phyloP scores from a whole-genome alignment of 1,140 invertebrate species.

The Ericerus pela region DNA sequence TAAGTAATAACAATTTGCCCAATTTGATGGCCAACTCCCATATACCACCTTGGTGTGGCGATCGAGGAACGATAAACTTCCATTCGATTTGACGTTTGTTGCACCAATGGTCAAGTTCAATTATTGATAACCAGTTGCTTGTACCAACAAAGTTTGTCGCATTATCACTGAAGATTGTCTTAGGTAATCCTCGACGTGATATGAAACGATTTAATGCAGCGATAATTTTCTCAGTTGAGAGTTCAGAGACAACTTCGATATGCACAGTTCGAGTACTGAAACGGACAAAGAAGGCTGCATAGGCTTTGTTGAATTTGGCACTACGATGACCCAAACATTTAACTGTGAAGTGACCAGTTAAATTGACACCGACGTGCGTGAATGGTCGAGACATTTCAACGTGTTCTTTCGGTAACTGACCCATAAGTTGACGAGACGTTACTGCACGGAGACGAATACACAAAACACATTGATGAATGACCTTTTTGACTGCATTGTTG shows the following conservation, averaged over 20 bases:
- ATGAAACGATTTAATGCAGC: conserved; percentile 30
- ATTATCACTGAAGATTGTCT: conserved; percentile 28
- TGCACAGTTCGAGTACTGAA: conserved; percentile 31
- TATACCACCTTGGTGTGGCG: not conserved
- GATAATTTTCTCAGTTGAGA: conserved; percentile 30
- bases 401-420: conserved; percentile 24
- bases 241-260: conserved; percentile 30
- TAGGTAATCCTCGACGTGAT: conserved; percentile 26
- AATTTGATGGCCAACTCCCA: not conserved
- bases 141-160: conserved; percentile 21
- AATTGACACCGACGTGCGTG: conserved; percentile 29
- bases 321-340: conserved; percentile 7
- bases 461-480: conserved; percentile 23
- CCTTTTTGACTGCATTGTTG: conserved; percentile 19
- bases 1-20: not conserved
- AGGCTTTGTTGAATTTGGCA: conserved; percentile 27
- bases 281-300: conserved; percentile 33
- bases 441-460: conserved; percentile 21
- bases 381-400: conserved; percentile 25
- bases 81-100: too few species aligned
- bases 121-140: not conserved
- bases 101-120: not conserved
- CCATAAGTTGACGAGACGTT: conserved; percentile 25
- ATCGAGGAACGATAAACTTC: not conserved
- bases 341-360: conserved; percentile 30